Conservation (phyloP, 2,113 vertebrate genomes). For the Strix aluco region DNA sequence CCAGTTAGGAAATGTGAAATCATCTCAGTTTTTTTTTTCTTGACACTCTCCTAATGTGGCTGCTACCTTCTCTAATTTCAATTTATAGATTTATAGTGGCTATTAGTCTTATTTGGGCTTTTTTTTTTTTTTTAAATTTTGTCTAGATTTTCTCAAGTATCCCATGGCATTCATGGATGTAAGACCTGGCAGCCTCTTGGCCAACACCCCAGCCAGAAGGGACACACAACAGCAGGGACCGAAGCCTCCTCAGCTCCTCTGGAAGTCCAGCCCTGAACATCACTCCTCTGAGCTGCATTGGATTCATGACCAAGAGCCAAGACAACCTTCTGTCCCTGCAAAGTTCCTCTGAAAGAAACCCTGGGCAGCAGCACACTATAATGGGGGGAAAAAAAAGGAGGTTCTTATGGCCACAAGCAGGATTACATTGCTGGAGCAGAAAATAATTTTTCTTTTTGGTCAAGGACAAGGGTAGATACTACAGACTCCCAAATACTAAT, state of each 20-base stretch:
- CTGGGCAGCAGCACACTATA: neutral
- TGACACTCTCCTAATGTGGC: neutral
- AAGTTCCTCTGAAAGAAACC: neutral
- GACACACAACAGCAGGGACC: rapidly evolving
- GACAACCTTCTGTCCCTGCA: neutral
- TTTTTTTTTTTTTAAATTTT: neutral
- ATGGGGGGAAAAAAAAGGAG: rapidly evolving
- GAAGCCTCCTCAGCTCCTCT: neutral
- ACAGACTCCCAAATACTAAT: neutral
- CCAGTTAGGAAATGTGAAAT: neutral
- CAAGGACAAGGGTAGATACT: neutral
- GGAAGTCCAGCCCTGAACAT: neutral
- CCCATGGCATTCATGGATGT: rapidly evolving
- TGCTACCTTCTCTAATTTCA: neutral
- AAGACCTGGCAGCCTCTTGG: neutral
- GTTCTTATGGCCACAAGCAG: neutral
- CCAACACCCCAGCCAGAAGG: neutral
- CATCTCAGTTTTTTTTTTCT: neutral
- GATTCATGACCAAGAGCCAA: neutral
- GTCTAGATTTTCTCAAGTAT: neutral
- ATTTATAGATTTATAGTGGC: neutral
- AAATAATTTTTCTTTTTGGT: neutral
- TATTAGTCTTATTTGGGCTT: neutral
- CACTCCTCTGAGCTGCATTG: rapidly evolving
- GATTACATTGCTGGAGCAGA: neutral